These are phyloP conservation scores for Drosophila sechellia DNA, from an alignment of 1,140 invertebrate species.

Conservation along the genomic window DNA sequence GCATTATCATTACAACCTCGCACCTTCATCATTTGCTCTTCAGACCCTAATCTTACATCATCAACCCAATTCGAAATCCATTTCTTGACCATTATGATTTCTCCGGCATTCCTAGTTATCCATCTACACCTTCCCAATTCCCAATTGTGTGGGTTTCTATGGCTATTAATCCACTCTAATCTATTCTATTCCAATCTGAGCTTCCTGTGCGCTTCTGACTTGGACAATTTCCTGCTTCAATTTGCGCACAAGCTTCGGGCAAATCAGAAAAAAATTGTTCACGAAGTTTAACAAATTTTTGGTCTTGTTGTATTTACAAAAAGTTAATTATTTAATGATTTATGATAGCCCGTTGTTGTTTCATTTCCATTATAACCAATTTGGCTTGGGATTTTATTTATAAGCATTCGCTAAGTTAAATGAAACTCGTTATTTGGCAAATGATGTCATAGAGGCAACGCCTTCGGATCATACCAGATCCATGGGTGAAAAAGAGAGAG, in stretches of 20 bases:
- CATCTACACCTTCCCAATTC: conserved; percentile 29
- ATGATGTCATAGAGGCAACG: conserved; percentile 56
- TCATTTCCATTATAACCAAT: conserved; percentile 42
- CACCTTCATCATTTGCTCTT: not conserved
- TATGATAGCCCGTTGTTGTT: conserved; percentile 65
- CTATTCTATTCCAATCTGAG: conserved; percentile 14
- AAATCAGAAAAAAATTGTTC: conserved; percentile 8
- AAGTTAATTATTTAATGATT: conserved; percentile 83
- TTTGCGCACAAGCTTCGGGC: conserved; percentile 49
- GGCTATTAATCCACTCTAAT: conserved; percentile 29
- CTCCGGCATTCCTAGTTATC: conserved; percentile 24
- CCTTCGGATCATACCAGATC: conserved; percentile 47
- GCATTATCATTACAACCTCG: not conserved
- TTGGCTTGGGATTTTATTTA: conserved; percentile 65
- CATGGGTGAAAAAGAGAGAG: conserved; percentile 33
- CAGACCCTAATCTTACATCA: conserved; percentile 29
- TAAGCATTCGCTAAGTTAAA: conserved; percentile 76
- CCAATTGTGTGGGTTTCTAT: conserved; percentile 45
- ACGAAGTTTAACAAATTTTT: conserved; percentile 36
- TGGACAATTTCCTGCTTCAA: conserved; percentile 67
- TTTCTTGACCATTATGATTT: conserved; percentile 14
- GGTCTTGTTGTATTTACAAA: conserved; percentile 57
- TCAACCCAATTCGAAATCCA: conserved; percentile 4
- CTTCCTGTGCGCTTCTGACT: conserved; percentile 60
- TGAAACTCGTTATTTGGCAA: conserved; percentile 74